Percentiles rank a stretch among this genome's conserved stretches.
Evolutionary conservation across 1,140 invertebrate species (phyloP).

Genomic region (Achroia grisella): DNA sequence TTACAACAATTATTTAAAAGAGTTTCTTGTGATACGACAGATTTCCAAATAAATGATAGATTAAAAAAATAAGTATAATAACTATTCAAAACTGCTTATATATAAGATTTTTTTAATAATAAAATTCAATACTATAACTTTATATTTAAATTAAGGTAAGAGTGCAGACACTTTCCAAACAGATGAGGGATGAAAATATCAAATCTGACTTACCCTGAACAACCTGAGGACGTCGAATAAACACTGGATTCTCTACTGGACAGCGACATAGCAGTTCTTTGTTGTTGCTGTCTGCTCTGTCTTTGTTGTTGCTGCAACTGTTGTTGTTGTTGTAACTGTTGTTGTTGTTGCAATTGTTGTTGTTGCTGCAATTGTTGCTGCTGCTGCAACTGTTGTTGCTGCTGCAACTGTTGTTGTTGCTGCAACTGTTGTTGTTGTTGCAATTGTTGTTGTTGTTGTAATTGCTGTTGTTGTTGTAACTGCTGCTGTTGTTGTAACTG

Average conservation of each 20-base stretch:
- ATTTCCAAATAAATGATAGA: no score
- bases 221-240: slow-evolving; percentile 58
- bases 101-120: no score
- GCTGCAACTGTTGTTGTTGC: slow-evolving; percentile 19
- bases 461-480: slow-evolving; percentile 9
- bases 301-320: slow-evolving; percentile 18
- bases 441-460: slow-evolving; percentile 15
- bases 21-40: no score
- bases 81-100: no score
- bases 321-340: slow-evolving; percentile 14
- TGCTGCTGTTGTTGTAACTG: slow-evolving; percentile 17
- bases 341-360: slow-evolving; percentile 12
- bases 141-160: no score
- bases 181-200: no score
- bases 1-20: no score
- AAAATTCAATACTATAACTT: no score
- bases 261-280: slow-evolving; percentile 29
- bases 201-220: slow-evolving; percentile 48
- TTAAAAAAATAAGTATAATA: no score
- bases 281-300: slow-evolving; percentile 25
- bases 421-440: slow-evolving; percentile 15
- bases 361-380: slow-evolving; percentile 20
- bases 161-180: no score
- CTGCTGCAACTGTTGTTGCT: slow-evolving; percentile 5
- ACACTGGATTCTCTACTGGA: slow-evolving; percentile 62